Evolutionary conservation across 53 echinoderm and acorn worm species (phyloP).

Genomic region (Zoroaster sp.): DNA sequence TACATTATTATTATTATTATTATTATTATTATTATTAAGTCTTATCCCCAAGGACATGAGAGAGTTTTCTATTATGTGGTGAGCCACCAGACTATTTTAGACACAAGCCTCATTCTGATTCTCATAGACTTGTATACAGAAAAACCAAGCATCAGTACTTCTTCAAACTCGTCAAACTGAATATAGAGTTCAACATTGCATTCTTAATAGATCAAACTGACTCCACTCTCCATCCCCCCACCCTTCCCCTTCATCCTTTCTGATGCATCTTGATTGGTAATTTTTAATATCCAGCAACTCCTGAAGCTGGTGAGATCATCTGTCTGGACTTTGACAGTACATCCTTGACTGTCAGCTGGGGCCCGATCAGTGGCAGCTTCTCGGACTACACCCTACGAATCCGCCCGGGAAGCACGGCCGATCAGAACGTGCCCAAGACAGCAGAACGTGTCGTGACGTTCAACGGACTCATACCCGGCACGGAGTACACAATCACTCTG

Average conservation of each 20-base stretch:
- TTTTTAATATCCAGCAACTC: not conserved
- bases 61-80: too few species aligned
- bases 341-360: slow-evolving; percentile 53
- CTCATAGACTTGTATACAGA: not conserved
- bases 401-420: not conserved
- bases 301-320: slow-evolving; percentile 27
- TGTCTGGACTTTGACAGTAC: slow-evolving; percentile 16
- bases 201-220: too few species aligned
- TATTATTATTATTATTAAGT: too few species aligned
- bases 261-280: not conserved
- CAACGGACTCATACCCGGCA: slow-evolving; percentile 49
- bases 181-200: too few species aligned
- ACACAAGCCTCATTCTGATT: too few species aligned
- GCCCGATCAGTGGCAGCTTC: not conserved
- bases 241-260: not conserved
- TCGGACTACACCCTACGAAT: not conserved
- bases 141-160: not conserved
- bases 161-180: not conserved
- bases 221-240: too few species aligned
- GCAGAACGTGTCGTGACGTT: slow-evolving; percentile 25
- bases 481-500: slow-evolving; percentile 69
- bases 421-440: not conserved
- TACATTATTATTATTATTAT: too few species aligned
- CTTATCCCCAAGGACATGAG: too few species aligned
- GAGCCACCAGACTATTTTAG: too few species aligned